These are phyloP conservation scores for Lochmaea crataegi DNA, from an alignment of 2,888 invertebrate genomes.

Conservation along the genomic window DNA sequence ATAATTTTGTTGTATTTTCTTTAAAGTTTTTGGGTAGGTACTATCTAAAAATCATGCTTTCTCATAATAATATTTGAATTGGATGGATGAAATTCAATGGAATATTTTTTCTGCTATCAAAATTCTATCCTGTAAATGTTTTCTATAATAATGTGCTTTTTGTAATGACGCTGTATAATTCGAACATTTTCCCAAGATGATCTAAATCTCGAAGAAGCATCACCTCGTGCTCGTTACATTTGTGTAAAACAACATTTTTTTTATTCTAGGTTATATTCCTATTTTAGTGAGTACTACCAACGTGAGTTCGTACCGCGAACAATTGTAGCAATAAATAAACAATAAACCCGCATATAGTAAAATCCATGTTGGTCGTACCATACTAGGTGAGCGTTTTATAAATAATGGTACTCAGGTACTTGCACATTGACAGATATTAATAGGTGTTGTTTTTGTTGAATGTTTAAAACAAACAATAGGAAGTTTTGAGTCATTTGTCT, in stretches of 20 bases:
- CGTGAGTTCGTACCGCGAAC: slow-evolving; percentile 40
- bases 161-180: not conserved
- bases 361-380: slow-evolving; percentile 39
- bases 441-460: slow-evolving; percentile 36
- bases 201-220: slow-evolving; percentile 29
- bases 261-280: slow-evolving; percentile 36
- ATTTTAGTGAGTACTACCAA: slow-evolving; percentile 35
- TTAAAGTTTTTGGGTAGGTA: no score
- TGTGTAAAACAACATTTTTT: slow-evolving; percentile 36
- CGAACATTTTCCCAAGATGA: slow-evolving; percentile 8
- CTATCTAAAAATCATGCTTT: no score
- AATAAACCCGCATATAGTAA: slow-evolving; percentile 46
- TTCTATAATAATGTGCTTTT: no score
- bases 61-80: no score
- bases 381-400: slow-evolving; percentile 37
- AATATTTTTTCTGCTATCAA: no score
- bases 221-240: slow-evolving; percentile 35
- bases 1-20: no score
- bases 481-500: slow-evolving; percentile 33
- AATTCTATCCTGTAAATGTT: no score
- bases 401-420: slow-evolving; percentile 36
- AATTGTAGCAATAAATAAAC: slow-evolving; percentile 48
- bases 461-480: slow-evolving; percentile 31
- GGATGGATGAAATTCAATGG: no score
- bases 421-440: slow-evolving; percentile 42